Evolutionary conservation across 64 coral and sea anemone genomes (phyloP).

Genomic region (Stichodactyla helianthus): DNA sequence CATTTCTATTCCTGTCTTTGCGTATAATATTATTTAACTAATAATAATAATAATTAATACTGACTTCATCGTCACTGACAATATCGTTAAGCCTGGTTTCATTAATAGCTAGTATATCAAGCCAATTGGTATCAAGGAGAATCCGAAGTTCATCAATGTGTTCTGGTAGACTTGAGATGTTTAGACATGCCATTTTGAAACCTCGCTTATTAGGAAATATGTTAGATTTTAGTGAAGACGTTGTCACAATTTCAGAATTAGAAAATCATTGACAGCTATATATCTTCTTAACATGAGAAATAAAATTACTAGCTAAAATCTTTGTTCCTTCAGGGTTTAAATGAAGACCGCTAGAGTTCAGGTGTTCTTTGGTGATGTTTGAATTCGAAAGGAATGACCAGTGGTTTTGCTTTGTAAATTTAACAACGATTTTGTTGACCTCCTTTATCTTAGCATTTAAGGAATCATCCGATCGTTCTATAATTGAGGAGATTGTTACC

Average conservation of each 20-base stretch:
- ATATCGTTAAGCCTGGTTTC: too few species aligned
- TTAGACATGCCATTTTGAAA: background rate
- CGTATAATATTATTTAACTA: too few species aligned
- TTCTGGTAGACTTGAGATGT: background rate
- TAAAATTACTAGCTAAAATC: background rate
- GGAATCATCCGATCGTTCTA: too few species aligned
- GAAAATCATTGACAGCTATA: background rate
- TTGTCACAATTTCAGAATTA: background rate
- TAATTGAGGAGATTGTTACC: too few species aligned
- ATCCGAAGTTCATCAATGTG: background rate
- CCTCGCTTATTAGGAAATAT: too few species aligned
- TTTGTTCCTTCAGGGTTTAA: slow-evolving; percentile 3
- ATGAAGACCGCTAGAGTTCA: slow-evolving; percentile 12
- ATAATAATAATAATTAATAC: background rate
- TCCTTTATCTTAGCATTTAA: background rate
- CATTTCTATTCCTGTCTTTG: background rate
- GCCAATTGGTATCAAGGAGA: background rate
- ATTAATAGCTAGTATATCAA: background rate
- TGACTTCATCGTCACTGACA: too few species aligned
- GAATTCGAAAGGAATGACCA: background rate
- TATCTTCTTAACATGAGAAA: background rate
- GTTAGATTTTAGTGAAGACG: background rate
- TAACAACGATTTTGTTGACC: background rate
- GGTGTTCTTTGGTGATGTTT: background rate
- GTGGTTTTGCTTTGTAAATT: slow-evolving; percentile 8